Evolutionary conservation across 1,140 invertebrate species (phyloP).

Genomic region (Scaptomyza hsui): DNA sequence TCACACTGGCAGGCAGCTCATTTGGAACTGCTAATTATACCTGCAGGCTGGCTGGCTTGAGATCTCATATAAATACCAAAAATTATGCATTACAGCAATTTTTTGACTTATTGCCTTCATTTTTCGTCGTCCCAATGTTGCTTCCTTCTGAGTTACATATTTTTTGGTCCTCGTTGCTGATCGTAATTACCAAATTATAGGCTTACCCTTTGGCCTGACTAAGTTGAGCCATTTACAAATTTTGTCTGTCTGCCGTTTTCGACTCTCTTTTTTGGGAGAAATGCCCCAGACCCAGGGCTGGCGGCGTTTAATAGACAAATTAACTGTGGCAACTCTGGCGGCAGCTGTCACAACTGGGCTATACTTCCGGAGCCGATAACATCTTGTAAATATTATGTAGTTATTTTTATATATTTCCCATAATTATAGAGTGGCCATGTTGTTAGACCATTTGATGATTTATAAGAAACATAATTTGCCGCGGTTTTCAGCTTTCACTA

Average conservation of each 20-base stretch:
- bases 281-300: conserved; percentile 36
- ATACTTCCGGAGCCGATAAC: conserved; percentile 65
- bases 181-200: conserved; percentile 78
- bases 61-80: conserved; percentile 48
- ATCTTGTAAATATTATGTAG: conserved; percentile 82
- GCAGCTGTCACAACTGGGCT: conserved; percentile 43
- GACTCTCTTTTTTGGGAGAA: conserved; percentile 9
- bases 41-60: conserved; percentile 42
- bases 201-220: conserved; percentile 79
- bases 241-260: conserved; percentile 45
- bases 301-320: conserved; percentile 75
- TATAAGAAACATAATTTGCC: conserved; percentile 68
- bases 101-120: conserved; percentile 79
- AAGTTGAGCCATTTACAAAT: conserved; percentile 78
- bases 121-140: conserved; percentile 33
- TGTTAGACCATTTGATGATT: conserved; percentile 75
- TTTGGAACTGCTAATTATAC: conserved; percentile 70
- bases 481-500: conserved; percentile 45
- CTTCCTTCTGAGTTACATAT: conserved; percentile 19
- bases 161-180: conserved; percentile 27
- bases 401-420: conserved; percentile 69
- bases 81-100: conserved; percentile 74
- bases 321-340: conserved; percentile 54
- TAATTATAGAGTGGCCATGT: conserved; percentile 67
- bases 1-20: conserved; percentile 53